These are phyloP conservation scores for Hippasteria phrygiana DNA, from an alignment of 53 echinoderm and acorn worm species.

Conservation along the genomic window DNA sequence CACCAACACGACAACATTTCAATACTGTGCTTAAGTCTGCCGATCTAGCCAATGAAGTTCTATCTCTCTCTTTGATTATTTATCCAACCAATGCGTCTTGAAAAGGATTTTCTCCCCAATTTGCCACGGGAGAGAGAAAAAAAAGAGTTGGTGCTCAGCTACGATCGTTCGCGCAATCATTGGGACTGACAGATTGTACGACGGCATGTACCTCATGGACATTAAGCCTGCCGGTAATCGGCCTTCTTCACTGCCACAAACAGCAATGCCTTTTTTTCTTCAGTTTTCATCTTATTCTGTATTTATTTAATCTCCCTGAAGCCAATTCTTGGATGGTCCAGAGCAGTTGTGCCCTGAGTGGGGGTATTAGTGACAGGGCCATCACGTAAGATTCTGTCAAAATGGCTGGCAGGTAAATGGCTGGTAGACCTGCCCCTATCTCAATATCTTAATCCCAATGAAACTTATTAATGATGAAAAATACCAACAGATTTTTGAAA, in stretches of 20 bases:
- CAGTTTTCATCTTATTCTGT: background rate
- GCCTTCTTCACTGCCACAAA: background rate
- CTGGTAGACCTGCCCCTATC: conserved; percentile 25
- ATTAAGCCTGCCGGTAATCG: conserved; percentile 24
- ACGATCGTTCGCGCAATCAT: background rate
- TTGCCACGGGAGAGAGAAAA: conserved; percentile 55
- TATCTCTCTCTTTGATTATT: conserved; percentile 2
- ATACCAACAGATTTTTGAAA: conserved; percentile 13
- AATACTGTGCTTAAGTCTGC: background rate
- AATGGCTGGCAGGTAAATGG: conserved; percentile 33
- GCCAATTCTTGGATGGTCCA: background rate
- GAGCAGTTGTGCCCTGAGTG: background rate
- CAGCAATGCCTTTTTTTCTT: background rate
- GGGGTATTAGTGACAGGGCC: conserved; percentile 5
- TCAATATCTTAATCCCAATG: conserved; percentile 33
- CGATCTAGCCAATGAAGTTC: background rate
- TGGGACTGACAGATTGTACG: background rate
- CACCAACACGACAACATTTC: background rate
- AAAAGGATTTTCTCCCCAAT: conserved; percentile 59
- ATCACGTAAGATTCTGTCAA: conserved; percentile 27
- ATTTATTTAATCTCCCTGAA: conserved; percentile 52
- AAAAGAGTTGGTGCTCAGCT: background rate
- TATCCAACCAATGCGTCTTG: conserved; percentile 43
- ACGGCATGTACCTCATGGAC: background rate
- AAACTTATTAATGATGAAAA: background rate